A percentile compares a stretch with the other conserved stretches of the same genome.
Evolutionary conservation across 2,113 vertebrate species (phyloP).

Genomic region (Oreochromis tanganicae): DNA sequence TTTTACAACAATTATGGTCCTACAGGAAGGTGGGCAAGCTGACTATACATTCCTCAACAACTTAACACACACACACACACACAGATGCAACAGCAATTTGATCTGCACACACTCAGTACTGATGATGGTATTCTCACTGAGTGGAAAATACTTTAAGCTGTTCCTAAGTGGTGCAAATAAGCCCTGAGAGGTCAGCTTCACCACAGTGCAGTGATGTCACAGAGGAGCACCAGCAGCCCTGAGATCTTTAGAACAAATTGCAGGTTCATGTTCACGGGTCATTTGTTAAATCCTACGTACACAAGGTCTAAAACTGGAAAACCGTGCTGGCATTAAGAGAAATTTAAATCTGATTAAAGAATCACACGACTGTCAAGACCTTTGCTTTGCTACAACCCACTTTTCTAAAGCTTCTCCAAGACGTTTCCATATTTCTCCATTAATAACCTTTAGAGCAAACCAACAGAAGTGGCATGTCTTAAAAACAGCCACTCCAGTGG

Average conservation of each 20-base stretch:
- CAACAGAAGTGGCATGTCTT: background rate
- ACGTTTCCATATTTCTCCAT: background rate
- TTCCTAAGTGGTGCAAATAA: background rate
- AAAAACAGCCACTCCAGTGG: background rate
- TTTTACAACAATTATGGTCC: conserved; percentile 29
- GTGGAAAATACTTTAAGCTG: background rate
- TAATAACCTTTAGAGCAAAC: background rate
- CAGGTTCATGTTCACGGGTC: background rate
- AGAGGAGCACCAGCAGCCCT: background rate
- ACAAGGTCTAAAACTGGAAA: background rate
- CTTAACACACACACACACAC: background rate
- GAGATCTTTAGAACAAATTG: background rate
- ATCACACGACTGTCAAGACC: background rate
- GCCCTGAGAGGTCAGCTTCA: background rate
- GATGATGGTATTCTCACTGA: background rate
- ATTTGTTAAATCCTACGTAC: background rate
- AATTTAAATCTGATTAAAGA: background rate
- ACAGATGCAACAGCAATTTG: background rate
- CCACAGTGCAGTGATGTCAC: background rate
- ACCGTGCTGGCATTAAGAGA: background rate
- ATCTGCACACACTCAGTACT: background rate
- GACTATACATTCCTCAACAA: conserved; percentile 1
- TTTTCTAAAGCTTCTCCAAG: background rate
- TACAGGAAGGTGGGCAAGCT: conserved; percentile 8
- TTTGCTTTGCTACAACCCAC: background rate